These are phyloP conservation scores for Amaurobius ferox DNA, from an alignment of 2,888 invertebrate genomes.

Conservation along the genomic window DNA sequence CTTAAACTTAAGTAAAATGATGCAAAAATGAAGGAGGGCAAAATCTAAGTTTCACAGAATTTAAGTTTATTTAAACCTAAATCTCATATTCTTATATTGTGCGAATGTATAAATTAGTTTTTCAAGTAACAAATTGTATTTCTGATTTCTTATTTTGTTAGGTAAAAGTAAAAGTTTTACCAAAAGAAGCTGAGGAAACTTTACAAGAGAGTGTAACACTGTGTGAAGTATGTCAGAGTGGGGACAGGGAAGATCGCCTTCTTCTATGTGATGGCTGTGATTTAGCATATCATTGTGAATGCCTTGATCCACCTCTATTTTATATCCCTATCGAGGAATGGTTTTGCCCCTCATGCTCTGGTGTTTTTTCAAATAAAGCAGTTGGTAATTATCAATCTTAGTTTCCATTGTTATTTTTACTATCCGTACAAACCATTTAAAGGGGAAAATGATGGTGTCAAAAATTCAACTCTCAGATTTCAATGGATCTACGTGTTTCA, in stretches of 20 bases:
- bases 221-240: slow-evolving; percentile 84
- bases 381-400: slow-evolving; percentile 25
- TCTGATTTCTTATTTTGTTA: background rate
- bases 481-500: no score
- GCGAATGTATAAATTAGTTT: no score
- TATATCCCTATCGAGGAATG: slow-evolving; percentile 90
- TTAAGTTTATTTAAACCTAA: no score
- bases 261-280: slow-evolving; percentile 95
- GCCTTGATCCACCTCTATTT: slow-evolving; percentile 88
- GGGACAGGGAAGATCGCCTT: slow-evolving; percentile 90
- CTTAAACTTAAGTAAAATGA: no score
- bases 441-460: no score
- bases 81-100: no score
- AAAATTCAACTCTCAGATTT: no score
- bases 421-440: no score
- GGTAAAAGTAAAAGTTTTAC: slow-evolving; percentile 26
- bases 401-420: background rate
- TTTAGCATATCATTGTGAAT: slow-evolving; percentile 93
- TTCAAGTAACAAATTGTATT: no score
- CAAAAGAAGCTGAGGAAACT: slow-evolving; percentile 37
- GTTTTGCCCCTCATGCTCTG: slow-evolving; percentile 86
- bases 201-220: slow-evolving; percentile 75
- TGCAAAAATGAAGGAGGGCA: no score
- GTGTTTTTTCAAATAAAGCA: slow-evolving; percentile 22
- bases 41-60: no score